A percentile compares a stretch with the other conserved stretches of the same genome.
Evolutionary conservation across 2,888 invertebrate genomes (phyloP).

Genomic region (Drosophila niveifrons): DNA sequence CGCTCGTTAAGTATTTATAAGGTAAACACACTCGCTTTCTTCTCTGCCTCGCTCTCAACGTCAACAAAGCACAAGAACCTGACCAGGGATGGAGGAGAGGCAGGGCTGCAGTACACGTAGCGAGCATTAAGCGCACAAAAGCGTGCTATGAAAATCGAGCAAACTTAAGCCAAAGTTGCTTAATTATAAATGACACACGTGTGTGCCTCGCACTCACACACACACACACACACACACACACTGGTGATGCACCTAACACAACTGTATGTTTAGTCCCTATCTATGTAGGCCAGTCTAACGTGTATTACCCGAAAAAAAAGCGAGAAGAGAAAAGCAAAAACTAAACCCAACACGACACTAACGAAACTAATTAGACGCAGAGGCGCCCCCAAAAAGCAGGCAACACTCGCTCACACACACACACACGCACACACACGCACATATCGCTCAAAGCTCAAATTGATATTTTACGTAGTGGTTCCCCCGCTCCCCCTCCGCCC

Average conservation of each 20-base stretch:
- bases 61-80: conserved; percentile 30
- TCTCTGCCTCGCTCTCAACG: conserved; percentile 13
- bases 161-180: conserved; percentile 72
- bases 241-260: conserved; percentile 43
- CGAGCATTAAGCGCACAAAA: conserved; percentile 72
- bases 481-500: background rate
- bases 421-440: conserved; percentile 28
- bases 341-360: conserved; percentile 67
- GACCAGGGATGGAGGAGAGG: background rate
- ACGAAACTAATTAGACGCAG: conserved; percentile 80
- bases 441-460: conserved; percentile 69
- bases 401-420: conserved; percentile 32
- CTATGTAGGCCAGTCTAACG: conserved; percentile 68
- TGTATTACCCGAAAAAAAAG: conserved; percentile 35
- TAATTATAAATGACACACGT: conserved; percentile 83
- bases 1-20: conserved; percentile 79
- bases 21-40: conserved; percentile 57
- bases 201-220: conserved; percentile 31
- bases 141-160: conserved; percentile 65
- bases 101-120: conserved; percentile 52
- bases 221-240: conserved; percentile 26
- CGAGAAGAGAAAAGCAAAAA: conserved; percentile 43
- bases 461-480: conserved; percentile 73
- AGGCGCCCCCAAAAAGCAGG: conserved; percentile 72
- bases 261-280: conserved; percentile 43